Conservation (phyloP, 2,888 invertebrate species). For the Plagodis dolabraria region DNA sequence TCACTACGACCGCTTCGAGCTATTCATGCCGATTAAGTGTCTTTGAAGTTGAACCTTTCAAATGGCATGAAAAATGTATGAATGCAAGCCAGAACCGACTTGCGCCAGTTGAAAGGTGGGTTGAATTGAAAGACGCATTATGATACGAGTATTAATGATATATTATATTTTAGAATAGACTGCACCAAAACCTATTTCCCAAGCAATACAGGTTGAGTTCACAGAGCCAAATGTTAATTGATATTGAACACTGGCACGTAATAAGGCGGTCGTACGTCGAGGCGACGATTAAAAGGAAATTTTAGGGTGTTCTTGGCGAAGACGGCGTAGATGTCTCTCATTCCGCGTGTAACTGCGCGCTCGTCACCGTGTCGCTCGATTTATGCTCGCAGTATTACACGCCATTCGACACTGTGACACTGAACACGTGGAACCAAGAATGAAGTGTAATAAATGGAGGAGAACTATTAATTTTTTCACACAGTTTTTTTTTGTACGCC, state of each 20-base stretch:
- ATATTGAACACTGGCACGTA: conserved; percentile 46
- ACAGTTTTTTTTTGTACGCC: conserved; percentile 18
- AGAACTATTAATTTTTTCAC: conserved; percentile 22
- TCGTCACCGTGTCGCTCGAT: conserved; percentile 79
- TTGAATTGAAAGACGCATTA: no score
- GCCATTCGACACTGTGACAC: conserved; percentile 80
- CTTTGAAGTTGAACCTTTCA: no score
- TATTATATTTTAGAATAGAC: no score
- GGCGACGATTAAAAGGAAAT: conserved; percentile 73
- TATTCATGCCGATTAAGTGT: no score
- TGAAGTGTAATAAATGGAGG: conserved; percentile 14
- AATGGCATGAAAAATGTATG: no score
- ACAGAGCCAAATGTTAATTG: conserved; percentile 60
- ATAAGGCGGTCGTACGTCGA: conserved; percentile 56
- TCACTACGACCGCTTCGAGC: no score
- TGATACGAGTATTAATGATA: no score
- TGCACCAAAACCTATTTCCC: neutral
- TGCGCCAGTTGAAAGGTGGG: no score
- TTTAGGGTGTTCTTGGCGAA: conserved; percentile 57
- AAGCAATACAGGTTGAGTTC: conserved; percentile 18
- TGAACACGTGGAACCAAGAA: conserved; percentile 50
- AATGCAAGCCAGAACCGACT: no score
- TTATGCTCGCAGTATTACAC: conserved; percentile 81
- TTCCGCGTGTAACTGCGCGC: conserved; percentile 73
- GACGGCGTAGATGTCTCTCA: conserved; percentile 68